Percentiles rank a stretch among this genome's conserved stretches.
Evolutionary conservation across 2,113 vertebrate genomes (phyloP).

Genomic region (Gulo gulo): DNA sequence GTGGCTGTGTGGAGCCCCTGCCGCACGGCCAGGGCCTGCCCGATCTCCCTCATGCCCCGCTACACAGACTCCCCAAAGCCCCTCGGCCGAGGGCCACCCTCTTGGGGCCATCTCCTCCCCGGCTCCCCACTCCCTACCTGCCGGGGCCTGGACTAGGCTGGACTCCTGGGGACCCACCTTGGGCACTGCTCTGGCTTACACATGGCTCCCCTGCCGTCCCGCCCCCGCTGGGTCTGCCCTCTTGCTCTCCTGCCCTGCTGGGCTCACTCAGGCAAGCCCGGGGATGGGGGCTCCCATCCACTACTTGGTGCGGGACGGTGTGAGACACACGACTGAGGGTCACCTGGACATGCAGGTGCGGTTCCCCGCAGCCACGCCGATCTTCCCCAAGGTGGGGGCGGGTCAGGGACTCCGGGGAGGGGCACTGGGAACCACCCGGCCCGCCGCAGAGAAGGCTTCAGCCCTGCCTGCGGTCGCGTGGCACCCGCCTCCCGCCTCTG

Average conservation of each 20-base stretch:
- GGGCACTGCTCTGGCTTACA: neutral
- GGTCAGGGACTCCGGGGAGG: rapidly evolving
- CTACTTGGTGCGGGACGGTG: neutral
- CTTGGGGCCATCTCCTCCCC: neutral
- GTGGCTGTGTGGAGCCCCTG: neutral
- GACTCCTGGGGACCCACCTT: neutral
- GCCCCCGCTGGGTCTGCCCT: neutral
- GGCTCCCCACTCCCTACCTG: neutral
- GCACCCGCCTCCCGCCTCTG: neutral
- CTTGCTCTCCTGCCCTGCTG: rapidly evolving
- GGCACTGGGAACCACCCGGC: rapidly evolving
- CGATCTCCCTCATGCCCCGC: neutral
- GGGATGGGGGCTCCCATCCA: rapidly evolving
- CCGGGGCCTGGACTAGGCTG: neutral
- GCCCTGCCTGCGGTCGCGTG: neutral
- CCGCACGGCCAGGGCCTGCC: neutral
- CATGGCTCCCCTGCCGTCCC: neutral
- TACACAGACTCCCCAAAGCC: neutral
- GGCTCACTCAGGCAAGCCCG: neutral
- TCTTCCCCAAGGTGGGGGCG: neutral
- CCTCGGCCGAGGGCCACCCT: neutral
- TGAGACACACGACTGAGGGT: no score
- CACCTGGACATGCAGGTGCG: neutral
- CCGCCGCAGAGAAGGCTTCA: neutral
- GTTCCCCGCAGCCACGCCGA: neutral